Evolutionary conservation across 2,888 invertebrate genomes (phyloP), one percentile per base, ranked within the genome.

Genomic region (Drosophila sordidula): DNA sequence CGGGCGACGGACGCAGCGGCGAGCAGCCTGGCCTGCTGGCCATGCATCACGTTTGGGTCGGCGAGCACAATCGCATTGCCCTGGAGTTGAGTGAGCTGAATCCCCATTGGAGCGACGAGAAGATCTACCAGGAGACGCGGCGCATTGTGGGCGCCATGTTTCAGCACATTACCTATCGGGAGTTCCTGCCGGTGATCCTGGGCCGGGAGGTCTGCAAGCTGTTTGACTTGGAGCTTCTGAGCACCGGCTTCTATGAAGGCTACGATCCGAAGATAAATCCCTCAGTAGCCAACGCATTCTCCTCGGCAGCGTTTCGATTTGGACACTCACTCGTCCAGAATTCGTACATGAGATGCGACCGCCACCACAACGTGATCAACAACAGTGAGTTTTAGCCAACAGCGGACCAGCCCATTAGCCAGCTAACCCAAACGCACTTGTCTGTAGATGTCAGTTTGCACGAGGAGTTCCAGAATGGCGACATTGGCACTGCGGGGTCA

Each of bases 41-140:
- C 9, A 80, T 93, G 66, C 92, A 93, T 66, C 92, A 92, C 42
- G 92, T 92, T 1, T 93, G 92, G 91, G 92, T 92, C 9, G 89
- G 90, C 6, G 92, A 92, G 56, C 92, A 92, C 61, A 95, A 94
- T 90, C 94, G 95, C 68, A 93, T 98, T 78, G 96, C 97, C 1
- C 93, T 94, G 74, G 94, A 95, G 78, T 91, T 98, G 41, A 93
- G 95, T 5, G 94, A 94, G 47, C 88, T 97, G 41, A 98, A 98
- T 93, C 94, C 95, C 0, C 96, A 96, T 84, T 98, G 98, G 98
- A 95, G 95, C 84, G 98, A 98, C 89, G 97, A 98, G 89, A 95
- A 95, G 89, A 93, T 96, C 11, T 97, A 95, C 90, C 97, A 97
- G 87, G 98, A 98, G 92, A 95, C 96, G 0, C 93, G 97, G 22